These are phyloP conservation scores for Drosophila pullipes DNA, from an alignment of 2,888 invertebrate genomes.

Conservation along the genomic window DNA sequence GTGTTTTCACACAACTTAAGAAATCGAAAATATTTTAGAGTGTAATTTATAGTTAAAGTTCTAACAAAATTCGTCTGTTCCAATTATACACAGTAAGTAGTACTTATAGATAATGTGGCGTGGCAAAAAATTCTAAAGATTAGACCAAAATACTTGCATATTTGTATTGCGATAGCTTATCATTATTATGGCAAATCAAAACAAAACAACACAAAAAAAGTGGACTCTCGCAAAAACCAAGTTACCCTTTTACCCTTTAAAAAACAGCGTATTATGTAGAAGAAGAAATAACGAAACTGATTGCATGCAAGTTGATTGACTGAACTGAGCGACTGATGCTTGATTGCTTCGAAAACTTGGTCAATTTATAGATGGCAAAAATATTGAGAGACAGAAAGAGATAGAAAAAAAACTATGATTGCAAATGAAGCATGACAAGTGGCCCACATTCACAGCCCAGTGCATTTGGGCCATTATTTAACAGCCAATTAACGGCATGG, in stretches of 20 bases:
- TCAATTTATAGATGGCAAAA: constrained; percentile 60
- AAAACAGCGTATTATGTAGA: neutral
- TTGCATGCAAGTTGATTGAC: constrained; percentile 63
- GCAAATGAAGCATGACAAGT: constrained; percentile 74
- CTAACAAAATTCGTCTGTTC: neutral
- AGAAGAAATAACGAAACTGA: constrained; percentile 30
- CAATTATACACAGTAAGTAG: neutral
- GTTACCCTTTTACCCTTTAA: neutral
- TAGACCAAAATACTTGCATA: neutral
- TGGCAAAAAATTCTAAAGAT: neutral
- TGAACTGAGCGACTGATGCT: constrained; percentile 27
- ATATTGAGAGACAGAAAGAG: neutral
- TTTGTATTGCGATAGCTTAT: neutral
- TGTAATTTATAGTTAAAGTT: neutral
- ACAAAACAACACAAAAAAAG: neutral
- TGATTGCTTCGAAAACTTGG: constrained; percentile 64
- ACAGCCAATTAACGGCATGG: constrained; percentile 63
- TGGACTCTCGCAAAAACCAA: neutral
- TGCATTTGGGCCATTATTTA: constrained; percentile 70
- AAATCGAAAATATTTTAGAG: neutral
- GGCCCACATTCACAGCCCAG: constrained; percentile 69
- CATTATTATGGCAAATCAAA: neutral
- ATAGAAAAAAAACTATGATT: constrained; percentile 26
- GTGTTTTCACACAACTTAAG: neutral
- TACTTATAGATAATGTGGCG: neutral